phyloP scores from a whole-genome alignment of 1,140 invertebrate genomes.

The Sminthurinus signatus region DNA sequence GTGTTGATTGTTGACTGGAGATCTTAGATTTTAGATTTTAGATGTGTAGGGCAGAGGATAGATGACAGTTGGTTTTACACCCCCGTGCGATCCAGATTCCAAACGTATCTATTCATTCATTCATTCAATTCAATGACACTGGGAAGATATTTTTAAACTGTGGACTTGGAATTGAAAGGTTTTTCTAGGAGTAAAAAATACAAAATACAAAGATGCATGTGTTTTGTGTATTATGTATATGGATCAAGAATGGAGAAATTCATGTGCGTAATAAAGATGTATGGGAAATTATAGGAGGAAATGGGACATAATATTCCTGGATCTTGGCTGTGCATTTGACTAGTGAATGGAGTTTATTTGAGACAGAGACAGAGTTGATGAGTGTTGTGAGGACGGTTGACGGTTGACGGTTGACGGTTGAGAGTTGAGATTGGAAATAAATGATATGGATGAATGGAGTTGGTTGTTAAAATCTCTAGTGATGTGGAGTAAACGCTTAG shows the following conservation, averaged over 20 bases:
- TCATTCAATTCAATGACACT: too few species aligned
- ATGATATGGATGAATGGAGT: constrained; percentile 23
- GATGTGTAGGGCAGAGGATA: too few species aligned
- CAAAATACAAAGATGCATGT: neutral
- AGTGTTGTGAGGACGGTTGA: constrained; percentile 12
- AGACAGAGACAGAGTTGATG: constrained; percentile 3
- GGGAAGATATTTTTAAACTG: too few species aligned
- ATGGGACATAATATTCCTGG: neutral
- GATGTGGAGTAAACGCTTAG: constrained; percentile 17
- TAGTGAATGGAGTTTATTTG: too few species aligned
- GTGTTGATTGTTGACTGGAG: too few species aligned
- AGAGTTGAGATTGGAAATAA: constrained; percentile 19
- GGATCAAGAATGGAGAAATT: too few species aligned
- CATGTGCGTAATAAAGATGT: too few species aligned
- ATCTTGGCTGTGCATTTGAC: neutral
- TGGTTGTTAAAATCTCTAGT: constrained; percentile 21
- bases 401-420: constrained; percentile 7
- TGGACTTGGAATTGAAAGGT: too few species aligned
- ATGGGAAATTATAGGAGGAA: neutral
- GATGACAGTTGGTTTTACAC: too few species aligned
- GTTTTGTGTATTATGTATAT: neutral
- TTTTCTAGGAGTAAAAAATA: constrained; percentile 4
- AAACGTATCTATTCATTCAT: too few species aligned
- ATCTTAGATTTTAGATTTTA: too few species aligned
- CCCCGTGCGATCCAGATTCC: too few species aligned